These are phyloP conservation scores for Lepidotrigona ventralis DNA, from an alignment of 1,140 invertebrate genomes.

Conservation along the genomic window DNA sequence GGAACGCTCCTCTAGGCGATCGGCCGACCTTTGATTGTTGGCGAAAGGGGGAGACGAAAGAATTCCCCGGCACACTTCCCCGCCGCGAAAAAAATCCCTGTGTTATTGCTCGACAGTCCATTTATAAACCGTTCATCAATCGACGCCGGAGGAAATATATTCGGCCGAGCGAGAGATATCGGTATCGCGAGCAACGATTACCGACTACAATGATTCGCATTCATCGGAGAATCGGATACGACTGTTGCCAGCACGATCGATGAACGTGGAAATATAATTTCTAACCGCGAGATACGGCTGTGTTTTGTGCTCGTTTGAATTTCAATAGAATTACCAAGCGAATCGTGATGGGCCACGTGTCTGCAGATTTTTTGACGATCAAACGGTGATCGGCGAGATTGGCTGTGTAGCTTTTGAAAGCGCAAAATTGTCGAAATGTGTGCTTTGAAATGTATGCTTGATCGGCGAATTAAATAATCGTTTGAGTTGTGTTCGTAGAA, in stretches of 20 bases:
- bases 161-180: constrained; percentile 1
- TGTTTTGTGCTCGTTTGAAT: neutral
- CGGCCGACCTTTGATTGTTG: constrained; percentile 7
- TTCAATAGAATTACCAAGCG: neutral
- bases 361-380: neutral
- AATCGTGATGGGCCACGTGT: neutral
- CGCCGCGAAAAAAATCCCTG: constrained; percentile 10
- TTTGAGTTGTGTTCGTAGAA: too few species aligned
- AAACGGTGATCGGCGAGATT: neutral
- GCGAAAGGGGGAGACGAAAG: constrained; percentile 1
- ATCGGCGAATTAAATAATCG: too few species aligned
- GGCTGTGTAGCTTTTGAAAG: neutral
- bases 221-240: neutral
- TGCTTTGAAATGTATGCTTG: too few species aligned
- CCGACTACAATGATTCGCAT: constrained; percentile 38
- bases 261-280: neutral
- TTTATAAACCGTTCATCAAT: constrained; percentile 40
- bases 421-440: neutral
- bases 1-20: neutral
- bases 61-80: constrained; percentile 8
- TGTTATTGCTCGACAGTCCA: constrained; percentile 13
- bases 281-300: too few species aligned
- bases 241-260: neutral
- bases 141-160: constrained; percentile 20
- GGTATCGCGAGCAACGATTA: constrained; percentile 12